Evolutionary conservation across 1,140 invertebrate species (phyloP).

Genomic region (Acromyrmex echinatior): DNA sequence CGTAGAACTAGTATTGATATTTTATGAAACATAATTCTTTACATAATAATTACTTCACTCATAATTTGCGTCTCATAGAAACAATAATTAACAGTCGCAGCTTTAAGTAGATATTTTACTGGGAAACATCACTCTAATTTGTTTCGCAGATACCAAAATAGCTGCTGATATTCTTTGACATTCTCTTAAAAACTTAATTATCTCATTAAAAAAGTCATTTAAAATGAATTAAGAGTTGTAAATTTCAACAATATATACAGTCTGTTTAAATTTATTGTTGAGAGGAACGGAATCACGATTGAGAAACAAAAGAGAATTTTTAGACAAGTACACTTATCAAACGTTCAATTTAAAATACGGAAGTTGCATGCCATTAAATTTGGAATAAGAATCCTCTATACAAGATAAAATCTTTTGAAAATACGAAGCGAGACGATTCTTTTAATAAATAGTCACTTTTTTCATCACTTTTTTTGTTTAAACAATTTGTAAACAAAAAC

Average conservation of each 20-base stretch:
- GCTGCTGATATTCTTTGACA: neutral
- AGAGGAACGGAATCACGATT: neutral
- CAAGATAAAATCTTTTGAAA: neutral
- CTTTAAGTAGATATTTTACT: neutral
- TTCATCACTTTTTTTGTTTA: neutral
- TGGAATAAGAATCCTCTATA: neutral
- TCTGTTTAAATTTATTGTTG: conserved; percentile 2
- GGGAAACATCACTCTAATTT: neutral
- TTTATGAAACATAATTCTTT: neutral
- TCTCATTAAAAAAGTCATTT: conserved; percentile 14
- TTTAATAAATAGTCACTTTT: neutral
- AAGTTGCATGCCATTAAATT: conserved; percentile 25
- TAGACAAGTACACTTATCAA: neutral
- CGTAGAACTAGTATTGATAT: neutral
- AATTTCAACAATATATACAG: neutral
- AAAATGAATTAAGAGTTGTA: neutral
- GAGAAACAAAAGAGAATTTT: conserved; percentile 27
- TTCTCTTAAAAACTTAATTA: neutral
- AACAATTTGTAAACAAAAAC: neutral
- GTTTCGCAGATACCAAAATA: neutral
- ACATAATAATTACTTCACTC: neutral
- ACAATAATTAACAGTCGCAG: conserved; percentile 3
- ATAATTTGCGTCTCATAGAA: neutral
- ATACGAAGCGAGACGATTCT: neutral
- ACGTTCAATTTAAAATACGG: neutral